Evolutionary conservation across 30 jellyfish, hydroid and myxozoan genomes (phyloP).

Genomic region (Pseudorhiza aurosa): DNA sequence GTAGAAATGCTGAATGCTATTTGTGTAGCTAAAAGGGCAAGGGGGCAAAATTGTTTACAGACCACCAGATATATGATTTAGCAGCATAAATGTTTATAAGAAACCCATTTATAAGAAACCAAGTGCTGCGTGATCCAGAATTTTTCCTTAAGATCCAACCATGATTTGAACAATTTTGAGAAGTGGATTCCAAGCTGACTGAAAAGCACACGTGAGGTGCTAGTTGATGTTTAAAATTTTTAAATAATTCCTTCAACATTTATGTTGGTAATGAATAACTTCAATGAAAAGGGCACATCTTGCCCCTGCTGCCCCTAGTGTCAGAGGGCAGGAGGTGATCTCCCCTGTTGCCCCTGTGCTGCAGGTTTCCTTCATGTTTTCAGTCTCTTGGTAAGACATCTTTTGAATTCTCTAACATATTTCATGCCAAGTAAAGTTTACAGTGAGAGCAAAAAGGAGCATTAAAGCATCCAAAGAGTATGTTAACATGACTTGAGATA

Average conservation of each 20-base stretch:
- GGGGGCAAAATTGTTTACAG: slow-evolving; percentile 13
- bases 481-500: slow-evolving; percentile 5
- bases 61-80: slow-evolving; percentile 8
- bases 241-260: background rate
- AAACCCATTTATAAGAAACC: slow-evolving; percentile 13
- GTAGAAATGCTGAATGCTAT: slow-evolving; percentile 9
- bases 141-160: background rate
- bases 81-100: slow-evolving; percentile 8
- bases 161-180: slow-evolving; percentile 3
- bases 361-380: background rate
- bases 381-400: slow-evolving; percentile 13
- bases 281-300: background rate
- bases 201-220: slow-evolving; percentile 10
- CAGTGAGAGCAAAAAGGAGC: slow-evolving; percentile 13
- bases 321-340: background rate
- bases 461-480: slow-evolving; percentile 8
- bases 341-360: background rate
- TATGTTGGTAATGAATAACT: background rate
- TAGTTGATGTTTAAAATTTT: slow-evolving; percentile 1
- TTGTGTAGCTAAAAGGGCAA: slow-evolving; percentile 11
- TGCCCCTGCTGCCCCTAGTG: background rate
- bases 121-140: slow-evolving; percentile 11
- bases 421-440: slow-evolving; percentile 6
- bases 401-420: slow-evolving; percentile 2
- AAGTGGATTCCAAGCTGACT: slow-evolving; percentile 12